Conservation (phyloP, 2,888 invertebrate species). For the Diplolepis rosae region DNA sequence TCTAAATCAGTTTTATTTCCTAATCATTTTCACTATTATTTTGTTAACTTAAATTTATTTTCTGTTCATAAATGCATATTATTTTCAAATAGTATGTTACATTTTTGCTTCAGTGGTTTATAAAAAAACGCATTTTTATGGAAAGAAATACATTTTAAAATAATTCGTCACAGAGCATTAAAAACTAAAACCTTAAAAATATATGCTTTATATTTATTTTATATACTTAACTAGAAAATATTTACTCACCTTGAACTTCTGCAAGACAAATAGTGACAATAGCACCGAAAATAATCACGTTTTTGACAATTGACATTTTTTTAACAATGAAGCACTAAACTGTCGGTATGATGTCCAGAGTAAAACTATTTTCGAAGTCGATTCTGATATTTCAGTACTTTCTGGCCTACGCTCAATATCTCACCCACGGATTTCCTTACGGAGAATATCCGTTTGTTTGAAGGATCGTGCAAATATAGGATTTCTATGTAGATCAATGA, state of each 20-base stretch:
- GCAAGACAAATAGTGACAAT: neutral
- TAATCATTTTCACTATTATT: too few species aligned
- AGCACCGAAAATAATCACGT: neutral
- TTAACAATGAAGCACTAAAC: neutral
- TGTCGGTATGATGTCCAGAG: neutral
- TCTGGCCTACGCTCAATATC: neutral
- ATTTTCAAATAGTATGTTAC: too few species aligned
- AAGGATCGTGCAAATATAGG: neutral
- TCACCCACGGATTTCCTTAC: neutral
- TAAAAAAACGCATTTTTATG: too few species aligned
- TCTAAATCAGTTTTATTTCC: too few species aligned
- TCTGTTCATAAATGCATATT: too few species aligned
- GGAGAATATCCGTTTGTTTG: neutral
- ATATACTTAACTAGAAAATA: too few species aligned
- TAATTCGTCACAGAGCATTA: too few species aligned
- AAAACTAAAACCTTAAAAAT: too few species aligned
- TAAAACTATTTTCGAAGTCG: neutral
- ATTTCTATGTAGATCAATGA: slow-evolving; percentile 15
- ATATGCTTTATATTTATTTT: too few species aligned
- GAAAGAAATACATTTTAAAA: too few species aligned
- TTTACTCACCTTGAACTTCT: neutral
- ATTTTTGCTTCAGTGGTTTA: too few species aligned
- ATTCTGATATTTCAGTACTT: neutral
- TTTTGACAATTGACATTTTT: neutral
- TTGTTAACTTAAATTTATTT: too few species aligned